Percentiles rank a stretch among this genome's conserved stretches.
Conservation (phyloP, 2,113 vertebrate species). For the Zeus faber region DNA sequence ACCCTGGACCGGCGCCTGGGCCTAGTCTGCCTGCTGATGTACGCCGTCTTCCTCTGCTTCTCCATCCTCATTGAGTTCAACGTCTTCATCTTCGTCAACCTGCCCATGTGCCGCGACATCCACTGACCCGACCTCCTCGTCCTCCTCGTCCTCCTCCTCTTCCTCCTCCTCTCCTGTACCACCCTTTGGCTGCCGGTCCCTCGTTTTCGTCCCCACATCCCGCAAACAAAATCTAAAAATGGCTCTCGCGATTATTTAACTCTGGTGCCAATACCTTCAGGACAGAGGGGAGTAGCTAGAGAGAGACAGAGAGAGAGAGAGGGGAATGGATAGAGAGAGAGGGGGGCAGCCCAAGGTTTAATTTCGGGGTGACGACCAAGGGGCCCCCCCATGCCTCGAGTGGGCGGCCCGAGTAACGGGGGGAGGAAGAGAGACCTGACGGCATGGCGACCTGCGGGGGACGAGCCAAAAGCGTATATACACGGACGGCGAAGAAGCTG, state of each 20-base stretch:
- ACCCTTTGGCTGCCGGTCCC: constrained; percentile 30
- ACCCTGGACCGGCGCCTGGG: constrained; percentile 91
- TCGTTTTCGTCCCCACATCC: no score
- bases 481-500: constrained; percentile 42
- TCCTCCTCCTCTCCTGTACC: neutral
- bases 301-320: neutral
- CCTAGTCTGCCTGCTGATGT: constrained; percentile 83
- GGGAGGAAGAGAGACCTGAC: constrained; percentile 12
- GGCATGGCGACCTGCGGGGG: neutral
- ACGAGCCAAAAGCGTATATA: no score
- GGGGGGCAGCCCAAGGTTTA: neutral
- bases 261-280: constrained; percentile 53
- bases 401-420: no score
- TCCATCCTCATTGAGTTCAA: constrained; percentile 97
- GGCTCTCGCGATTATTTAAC: constrained; percentile 44
- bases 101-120: constrained; percentile 90
- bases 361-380: no score
- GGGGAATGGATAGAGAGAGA: neutral
- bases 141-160: neutral
- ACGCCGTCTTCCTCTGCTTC: constrained; percentile 90
- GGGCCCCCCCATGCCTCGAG: no score
- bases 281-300: neutral
- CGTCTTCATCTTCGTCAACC: constrained; percentile 95
- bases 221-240: no score
- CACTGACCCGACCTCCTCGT: constrained; percentile 38